Base-by-base conservation (phyloP, 1,140 invertebrate genomes). In the Lasioglossum albipes region DNA sequence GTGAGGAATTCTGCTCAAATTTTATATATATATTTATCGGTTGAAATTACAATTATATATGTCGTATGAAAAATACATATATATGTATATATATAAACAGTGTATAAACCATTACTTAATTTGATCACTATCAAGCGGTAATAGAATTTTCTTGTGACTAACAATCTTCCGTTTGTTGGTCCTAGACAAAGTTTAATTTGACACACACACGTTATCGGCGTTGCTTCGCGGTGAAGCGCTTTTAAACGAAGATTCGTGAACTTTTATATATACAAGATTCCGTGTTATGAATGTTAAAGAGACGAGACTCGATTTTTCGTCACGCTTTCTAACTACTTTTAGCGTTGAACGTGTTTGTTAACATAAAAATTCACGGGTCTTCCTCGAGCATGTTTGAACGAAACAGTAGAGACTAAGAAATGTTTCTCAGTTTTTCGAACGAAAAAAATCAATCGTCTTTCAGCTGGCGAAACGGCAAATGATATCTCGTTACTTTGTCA, bases 21-120 rank as follows among this genome's bases (percentile, higher is more conserved):
- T 54, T 52, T 27, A 59, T 57, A 7, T 68, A 42, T 82, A 78
- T 66, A 82, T 73, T 79, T 74, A 65, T 83, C 72, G 57, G 68
- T 76, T 20, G 59, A 82, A 42, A 41, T 68, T 85, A 77, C 57
- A 85, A 79, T 69, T 85, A 74, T 45, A 75, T 78, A 78, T 70
- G 74, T 70, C 72, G 85, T 89, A 90, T 87, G 85, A 87, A 89
- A 90, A 89, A 90, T 89, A 89, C 84, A 80, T 84, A 71, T 83
- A 49, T 89, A 88, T 82, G 78, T 84, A 71, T 83, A 49, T 89
- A 80, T 83, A 75, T 82, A 88, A 84, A 87, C 76, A 42, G 69
- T 84, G 54, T 88, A 84, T 75, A 89, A 85, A 85, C 79, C 70
- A 81, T 76, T 59, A 81, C n/a, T 77, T 41, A 62, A 79, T 75